Evolutionary conservation across 2,797 vertebrate genomes (phyloP).

Genomic region (Notolepis coatsorum): DNA sequence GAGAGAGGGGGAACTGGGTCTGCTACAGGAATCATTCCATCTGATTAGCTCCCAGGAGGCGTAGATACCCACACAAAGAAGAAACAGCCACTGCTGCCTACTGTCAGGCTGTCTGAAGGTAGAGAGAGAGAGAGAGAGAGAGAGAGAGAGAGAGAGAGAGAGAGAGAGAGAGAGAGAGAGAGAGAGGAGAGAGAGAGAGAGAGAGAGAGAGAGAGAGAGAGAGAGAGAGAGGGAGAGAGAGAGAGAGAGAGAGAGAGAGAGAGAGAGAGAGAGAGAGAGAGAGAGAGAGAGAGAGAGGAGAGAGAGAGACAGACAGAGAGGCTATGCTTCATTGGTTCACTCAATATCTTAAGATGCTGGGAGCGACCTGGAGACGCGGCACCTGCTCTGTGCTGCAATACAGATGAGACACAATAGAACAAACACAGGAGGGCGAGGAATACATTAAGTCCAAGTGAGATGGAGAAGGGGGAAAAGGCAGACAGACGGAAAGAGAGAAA

Average conservation of each 20-base stretch:
- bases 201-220: constrained; percentile 15
- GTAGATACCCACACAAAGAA: constrained; percentile 70
- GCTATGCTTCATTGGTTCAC: constrained; percentile 45
- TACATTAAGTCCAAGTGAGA: constrained; percentile 25
- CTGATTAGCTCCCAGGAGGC: constrained; percentile 77
- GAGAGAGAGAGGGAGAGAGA: constrained; percentile 18
- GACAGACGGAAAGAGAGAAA: not conserved
- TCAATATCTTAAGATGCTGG: constrained; percentile 60
- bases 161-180: constrained; percentile 28
- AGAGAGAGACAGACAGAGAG: constrained; percentile 17
- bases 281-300: constrained; percentile 46
- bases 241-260: constrained; percentile 50
- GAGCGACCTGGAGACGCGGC: constrained; percentile 59
- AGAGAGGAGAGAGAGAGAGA: constrained; percentile 57
- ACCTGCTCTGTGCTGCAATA: constrained; percentile 58
- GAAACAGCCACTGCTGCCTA: constrained; percentile 49
- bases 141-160: constrained; percentile 44
- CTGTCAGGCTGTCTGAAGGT: constrained; percentile 50
- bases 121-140: constrained; percentile 12
- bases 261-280: constrained; percentile 46
- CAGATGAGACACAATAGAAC: constrained; percentile 31
- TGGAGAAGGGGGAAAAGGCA: constrained; percentile 8
- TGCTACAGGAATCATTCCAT: constrained; percentile 78
- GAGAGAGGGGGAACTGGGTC: constrained; percentile 55
- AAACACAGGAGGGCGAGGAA: not conserved